A percentile compares a stretch with the other conserved stretches of the same genome.
phyloP scores from a whole-genome alignment of 2,797 vertebrate species.

The Remorina albescens region DNA sequence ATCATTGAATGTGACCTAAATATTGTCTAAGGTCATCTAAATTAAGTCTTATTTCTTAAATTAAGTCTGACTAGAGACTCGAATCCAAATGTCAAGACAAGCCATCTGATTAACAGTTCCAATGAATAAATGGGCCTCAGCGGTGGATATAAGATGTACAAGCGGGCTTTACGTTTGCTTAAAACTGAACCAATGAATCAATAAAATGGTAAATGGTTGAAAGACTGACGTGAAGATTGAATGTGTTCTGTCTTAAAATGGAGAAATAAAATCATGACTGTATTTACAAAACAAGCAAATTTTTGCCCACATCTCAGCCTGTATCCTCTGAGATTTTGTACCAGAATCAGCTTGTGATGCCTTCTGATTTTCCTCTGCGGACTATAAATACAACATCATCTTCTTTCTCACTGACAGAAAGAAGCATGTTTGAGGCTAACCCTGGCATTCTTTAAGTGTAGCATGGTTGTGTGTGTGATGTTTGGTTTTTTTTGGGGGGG shows the following conservation, averaged over 20 bases:
- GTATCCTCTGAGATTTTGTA: conserved; percentile 13
- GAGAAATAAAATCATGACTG: background rate
- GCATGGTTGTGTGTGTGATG: conserved; percentile 28
- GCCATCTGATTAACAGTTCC: background rate
- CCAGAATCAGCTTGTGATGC: conserved; percentile 11
- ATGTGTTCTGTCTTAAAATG: background rate
- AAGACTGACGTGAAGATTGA: background rate
- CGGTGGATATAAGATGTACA: no score
- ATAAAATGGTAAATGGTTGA: background rate
- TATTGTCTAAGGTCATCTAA: background rate
- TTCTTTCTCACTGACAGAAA: conserved; percentile 19
- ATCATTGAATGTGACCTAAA: background rate
- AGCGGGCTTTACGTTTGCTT: no score
- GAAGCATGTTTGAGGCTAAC: conserved; percentile 62
- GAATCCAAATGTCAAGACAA: background rate
- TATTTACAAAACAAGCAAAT: conserved; percentile 12
- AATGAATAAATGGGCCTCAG: no score
- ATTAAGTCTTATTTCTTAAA: background rate
- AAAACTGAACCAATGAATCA: background rate
- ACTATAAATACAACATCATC: conserved; percentile 29
- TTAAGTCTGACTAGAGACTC: background rate
- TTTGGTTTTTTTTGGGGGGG: no score
- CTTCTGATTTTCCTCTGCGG: conserved; percentile 22
- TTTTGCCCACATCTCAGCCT: conserved; percentile 10
- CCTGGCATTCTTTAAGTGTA: conserved; percentile 39